Evolutionary conservation across 2,888 invertebrate genomes (phyloP).

Genomic region (Latrodectus elegans): DNA sequence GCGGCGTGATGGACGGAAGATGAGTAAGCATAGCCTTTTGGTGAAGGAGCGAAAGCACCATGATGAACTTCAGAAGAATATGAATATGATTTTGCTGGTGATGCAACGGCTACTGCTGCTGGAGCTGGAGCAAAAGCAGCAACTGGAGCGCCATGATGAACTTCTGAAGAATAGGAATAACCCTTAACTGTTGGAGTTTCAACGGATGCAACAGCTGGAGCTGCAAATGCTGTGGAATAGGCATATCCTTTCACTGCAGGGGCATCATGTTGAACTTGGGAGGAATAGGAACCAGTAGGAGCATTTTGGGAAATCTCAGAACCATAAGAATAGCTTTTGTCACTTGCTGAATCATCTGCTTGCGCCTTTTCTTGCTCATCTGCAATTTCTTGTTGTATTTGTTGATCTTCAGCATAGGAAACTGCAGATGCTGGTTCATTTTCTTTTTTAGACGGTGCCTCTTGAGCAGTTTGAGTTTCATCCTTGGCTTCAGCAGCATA

Average conservation of each 20-base stretch:
- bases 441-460: neutral
- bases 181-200: conserved; percentile 21
- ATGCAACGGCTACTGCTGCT: conserved; percentile 21
- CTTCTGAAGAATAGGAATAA: conserved; percentile 34
- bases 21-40: conserved; percentile 46
- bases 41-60: conserved; percentile 27
- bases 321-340: conserved; percentile 23
- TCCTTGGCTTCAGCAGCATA: neutral
- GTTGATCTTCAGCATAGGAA: neutral
- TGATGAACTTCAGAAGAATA: conserved; percentile 48
- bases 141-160: conserved; percentile 30
- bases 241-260: conserved; percentile 5
- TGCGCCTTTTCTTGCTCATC: neutral
- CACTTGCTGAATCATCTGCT: neutral
- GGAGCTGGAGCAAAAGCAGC: conserved; percentile 22
- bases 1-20: conserved; percentile 41
- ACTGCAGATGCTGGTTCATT: conserved; percentile 19
- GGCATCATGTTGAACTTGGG: conserved; percentile 22
- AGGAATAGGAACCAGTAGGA: conserved; percentile 1
- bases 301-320: conserved; percentile 10
- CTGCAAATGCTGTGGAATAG: neutral
- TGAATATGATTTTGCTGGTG: conserved; percentile 31
- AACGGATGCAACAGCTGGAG: neutral
- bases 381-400: neutral
- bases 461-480: neutral